Evolutionary conservation across 1,140 invertebrate species (phyloP).

Genomic region (Leptinotarsa texana): DNA sequence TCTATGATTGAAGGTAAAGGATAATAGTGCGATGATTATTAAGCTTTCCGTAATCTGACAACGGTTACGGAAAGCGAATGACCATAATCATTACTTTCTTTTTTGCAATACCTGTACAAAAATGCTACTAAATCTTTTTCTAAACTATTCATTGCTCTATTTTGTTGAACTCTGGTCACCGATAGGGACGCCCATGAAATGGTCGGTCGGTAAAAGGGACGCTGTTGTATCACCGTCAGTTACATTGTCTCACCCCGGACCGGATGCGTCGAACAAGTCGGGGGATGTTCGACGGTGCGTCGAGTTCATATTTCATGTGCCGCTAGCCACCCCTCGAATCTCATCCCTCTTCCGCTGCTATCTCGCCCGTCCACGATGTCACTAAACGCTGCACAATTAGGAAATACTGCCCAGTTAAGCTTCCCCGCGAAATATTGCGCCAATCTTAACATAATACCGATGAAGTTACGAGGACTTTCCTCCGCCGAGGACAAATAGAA

Average conservation of each 20-base stretch:
- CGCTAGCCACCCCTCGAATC: constrained; percentile 23
- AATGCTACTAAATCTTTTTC: too few species aligned
- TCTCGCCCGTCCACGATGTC: constrained; percentile 31
- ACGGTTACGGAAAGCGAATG: too few species aligned
- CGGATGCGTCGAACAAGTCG: constrained; percentile 43
- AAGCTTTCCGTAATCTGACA: too few species aligned
- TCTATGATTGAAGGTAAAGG: too few species aligned
- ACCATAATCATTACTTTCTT: too few species aligned
- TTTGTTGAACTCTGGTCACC: too few species aligned
- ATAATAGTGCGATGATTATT: too few species aligned
- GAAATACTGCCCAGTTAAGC: constrained; percentile 35
- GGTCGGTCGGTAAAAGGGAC: background rate
- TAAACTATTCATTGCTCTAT: too few species aligned
- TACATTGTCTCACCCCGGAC: constrained; percentile 38
- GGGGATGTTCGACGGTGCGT: constrained; percentile 39
- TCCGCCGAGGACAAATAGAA: constrained; percentile 23
- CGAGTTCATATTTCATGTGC: constrained; percentile 45
- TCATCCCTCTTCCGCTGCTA: background rate
- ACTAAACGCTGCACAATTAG: constrained; percentile 44
- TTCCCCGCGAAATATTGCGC: constrained; percentile 27
- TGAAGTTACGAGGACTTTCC: constrained; percentile 22
- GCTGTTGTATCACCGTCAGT: constrained; percentile 28
- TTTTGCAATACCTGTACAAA: too few species aligned
- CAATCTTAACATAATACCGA: constrained; percentile 34
- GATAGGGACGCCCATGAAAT: background rate